Evolutionary conservation across 1,140 invertebrate species (phyloP).

Genomic region (Zaprionus tsacasi): DNA sequence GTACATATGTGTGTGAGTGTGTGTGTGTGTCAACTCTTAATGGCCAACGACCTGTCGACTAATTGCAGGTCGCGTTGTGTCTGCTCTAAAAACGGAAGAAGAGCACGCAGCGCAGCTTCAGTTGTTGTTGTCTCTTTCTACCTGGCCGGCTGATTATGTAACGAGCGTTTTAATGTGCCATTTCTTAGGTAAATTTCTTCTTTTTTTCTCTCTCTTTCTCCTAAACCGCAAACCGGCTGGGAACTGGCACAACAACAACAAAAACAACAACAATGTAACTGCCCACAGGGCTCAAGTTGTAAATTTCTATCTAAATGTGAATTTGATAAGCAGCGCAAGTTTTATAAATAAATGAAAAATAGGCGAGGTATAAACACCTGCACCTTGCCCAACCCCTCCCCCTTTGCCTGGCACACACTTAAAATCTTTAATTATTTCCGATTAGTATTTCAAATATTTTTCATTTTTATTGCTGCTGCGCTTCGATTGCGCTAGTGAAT

Average conservation of each 20-base stretch:
- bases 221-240: conserved; percentile 19
- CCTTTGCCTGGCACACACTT: no score
- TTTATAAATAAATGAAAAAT: background rate
- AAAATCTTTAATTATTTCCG: conserved; percentile 35
- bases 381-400: background rate
- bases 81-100: conserved; percentile 1
- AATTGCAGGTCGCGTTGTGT: conserved; percentile 31
- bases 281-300: background rate
- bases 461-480: conserved; percentile 28
- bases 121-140: background rate
- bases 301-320: conserved; percentile 5
- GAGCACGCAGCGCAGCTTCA: conserved; percentile 14
- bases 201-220: conserved; percentile 15
- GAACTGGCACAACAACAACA: conserved; percentile 34
- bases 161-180: conserved; percentile 26
- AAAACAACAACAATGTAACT: background rate
- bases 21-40: conserved; percentile 17
- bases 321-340: conserved; percentile 3
- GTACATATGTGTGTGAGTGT: background rate
- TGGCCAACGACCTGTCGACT: conserved; percentile 73
- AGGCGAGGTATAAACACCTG: background rate
- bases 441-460: conserved; percentile 47
- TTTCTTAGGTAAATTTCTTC: conserved; percentile 30
- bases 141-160: conserved; percentile 10
- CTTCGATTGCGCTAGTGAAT: conserved; percentile 44